A percentile compares a stretch with the other conserved stretches of the same genome.
Evolutionary conservation across 2,797 vertebrate genomes (phyloP).

Genomic region (Ctenosaura bakeri): DNA sequence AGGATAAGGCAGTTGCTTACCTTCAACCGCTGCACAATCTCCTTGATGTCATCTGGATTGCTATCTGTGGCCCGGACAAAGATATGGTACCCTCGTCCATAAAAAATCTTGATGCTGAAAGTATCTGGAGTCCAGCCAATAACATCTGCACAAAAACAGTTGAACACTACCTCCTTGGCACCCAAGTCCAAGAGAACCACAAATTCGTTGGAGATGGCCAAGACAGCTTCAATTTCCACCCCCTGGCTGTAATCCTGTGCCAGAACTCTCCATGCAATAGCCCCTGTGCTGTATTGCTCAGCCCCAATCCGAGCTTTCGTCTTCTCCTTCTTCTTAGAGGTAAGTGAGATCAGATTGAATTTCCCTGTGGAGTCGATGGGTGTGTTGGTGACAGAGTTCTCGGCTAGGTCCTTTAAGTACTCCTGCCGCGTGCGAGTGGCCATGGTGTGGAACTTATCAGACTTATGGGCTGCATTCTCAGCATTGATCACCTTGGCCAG

Average conservation of each 20-base stretch:
- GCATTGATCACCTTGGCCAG: constrained; percentile 94
- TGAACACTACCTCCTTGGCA: constrained; percentile 94
- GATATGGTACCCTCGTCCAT: constrained; percentile 92
- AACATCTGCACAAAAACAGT: constrained; percentile 93
- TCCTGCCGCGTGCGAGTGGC: constrained; percentile 93
- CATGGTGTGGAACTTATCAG: constrained; percentile 95
- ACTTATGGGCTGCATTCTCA: constrained; percentile 93
- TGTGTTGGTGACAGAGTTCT: constrained; percentile 89
- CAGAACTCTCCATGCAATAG: constrained; percentile 87
- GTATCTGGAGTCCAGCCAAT: constrained; percentile 92
- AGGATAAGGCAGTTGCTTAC: constrained; percentile 80
- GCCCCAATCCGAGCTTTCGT: constrained; percentile 84
- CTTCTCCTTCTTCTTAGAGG: constrained; percentile 92
- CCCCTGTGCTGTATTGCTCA: constrained; percentile 86
- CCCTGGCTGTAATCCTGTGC: constrained; percentile 89
- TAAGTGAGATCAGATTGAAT: constrained; percentile 91
- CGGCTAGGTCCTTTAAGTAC: constrained; percentile 92
- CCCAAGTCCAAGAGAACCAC: constrained; percentile 86
- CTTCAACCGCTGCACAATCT: constrained; percentile 93
- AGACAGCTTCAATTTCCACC: constrained; percentile 81
- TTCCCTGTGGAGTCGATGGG: constrained; percentile 89
- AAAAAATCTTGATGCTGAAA: constrained; percentile 88
- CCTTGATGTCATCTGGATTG: constrained; percentile 86
- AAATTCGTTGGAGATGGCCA: constrained; percentile 90
- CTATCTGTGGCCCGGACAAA: constrained; percentile 83